Base-by-base conservation (phyloP, 2,113 vertebrate genomes). In the Paracanthobrama guichenoti region DNA sequence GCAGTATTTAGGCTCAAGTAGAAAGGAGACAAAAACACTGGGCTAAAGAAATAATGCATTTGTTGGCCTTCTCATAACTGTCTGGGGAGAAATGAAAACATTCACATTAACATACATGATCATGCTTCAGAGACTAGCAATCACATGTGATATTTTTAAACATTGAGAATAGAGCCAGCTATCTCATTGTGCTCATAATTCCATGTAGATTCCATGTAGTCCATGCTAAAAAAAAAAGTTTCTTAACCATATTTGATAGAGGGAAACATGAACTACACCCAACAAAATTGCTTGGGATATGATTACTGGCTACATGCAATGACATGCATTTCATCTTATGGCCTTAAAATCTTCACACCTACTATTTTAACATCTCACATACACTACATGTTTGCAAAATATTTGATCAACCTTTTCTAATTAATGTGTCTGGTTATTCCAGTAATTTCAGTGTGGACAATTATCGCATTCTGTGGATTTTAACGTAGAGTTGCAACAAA, bases 131-230 rank as follows among this genome's bases (percentile, higher is more conserved):
- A 59, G 18, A 35, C 24, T 59, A 83, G 83, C 53, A 84, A 35
- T 82, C 72, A 89, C 79, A 60, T 50, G 42, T 16, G 55, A 80
- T 86, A 67, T 84, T 80, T 85, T 73, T 66, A 84, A 74, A 87
- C 80, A 71, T 80, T 90, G 92, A 95, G 93, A 93, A 93, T 90
- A 93, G 93, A 94, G 93, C 93, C 93, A 92, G 93, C 94, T 93
- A 94, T 91, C 89, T 93, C 92, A 84, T 88, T 82, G 90, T 86
- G 78, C 69, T 89, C 87, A 92, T 89, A 90, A 91, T n/a, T n/a
- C n/a, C n/a, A n/a, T n/a, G n/a, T n/a, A n/a, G 53, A 53, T 13
- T 39, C 79, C 24, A 80, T 10, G 1, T 73, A 85, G 53, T 87
- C 77, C 64, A 71, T n/a, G 74, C 62, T 31, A 42, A 28, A 74